Percentiles rank a stretch among this genome's conserved stretches.
phyloP scores from a whole-genome alignment of 2,888 invertebrate genomes.

The Noctua comes region DNA sequence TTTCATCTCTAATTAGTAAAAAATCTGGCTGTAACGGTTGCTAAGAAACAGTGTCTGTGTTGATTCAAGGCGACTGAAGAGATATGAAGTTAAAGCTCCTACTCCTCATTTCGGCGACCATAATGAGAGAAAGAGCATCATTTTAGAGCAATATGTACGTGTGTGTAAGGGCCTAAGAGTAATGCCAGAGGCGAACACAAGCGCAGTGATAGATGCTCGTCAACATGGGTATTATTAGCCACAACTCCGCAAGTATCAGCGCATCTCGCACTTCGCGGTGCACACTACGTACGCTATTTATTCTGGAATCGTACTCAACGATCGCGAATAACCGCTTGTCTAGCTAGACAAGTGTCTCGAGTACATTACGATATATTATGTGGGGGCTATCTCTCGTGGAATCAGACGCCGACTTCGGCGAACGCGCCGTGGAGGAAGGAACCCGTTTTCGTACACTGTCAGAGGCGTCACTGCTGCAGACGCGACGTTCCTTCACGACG shows the following conservation, averaged over 20 bases:
- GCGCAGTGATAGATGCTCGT: conserved; percentile 12
- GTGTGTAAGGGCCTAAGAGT: background rate
- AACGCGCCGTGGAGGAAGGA: background rate
- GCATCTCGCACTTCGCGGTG: background rate
- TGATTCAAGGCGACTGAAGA: background rate
- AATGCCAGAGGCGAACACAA: background rate
- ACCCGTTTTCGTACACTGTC: background rate
- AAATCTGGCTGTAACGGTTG: background rate
- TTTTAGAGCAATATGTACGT: background rate
- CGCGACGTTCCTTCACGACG: too few species aligned
- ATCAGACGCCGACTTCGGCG: conserved; percentile 19
- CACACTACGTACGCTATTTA: background rate
- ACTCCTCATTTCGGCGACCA: background rate
- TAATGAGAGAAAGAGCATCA: background rate
- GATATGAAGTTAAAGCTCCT: background rate
- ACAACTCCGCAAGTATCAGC: background rate
- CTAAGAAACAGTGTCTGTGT: background rate
- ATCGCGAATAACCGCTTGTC: background rate
- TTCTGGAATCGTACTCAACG: background rate
- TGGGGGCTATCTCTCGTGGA: conserved; percentile 19
- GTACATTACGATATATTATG: background rate
- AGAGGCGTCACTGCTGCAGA: too few species aligned
- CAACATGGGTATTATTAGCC: conserved; percentile 35
- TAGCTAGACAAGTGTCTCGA: conserved; percentile 1
- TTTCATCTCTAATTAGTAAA: background rate